Evolutionary conservation across 2,888 invertebrate species (phyloP).

Genomic region (Cephus spinipes): DNA sequence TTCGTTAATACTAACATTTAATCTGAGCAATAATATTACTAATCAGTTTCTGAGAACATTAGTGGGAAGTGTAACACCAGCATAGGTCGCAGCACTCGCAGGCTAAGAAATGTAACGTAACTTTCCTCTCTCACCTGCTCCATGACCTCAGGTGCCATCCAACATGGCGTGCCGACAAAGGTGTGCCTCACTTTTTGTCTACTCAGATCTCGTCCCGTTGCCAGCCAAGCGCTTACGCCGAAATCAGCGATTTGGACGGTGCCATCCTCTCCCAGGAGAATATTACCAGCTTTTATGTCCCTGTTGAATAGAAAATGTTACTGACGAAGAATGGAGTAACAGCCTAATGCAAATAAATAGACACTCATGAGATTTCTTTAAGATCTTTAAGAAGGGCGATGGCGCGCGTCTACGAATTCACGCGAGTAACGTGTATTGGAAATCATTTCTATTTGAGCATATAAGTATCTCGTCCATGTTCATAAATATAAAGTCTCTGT

Average conservation of each 20-base stretch:
- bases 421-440: not conserved
- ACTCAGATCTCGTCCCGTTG: conserved; percentile 92
- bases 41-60: not conserved
- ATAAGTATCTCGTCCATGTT: not conserved
- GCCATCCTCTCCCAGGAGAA: conserved; percentile 95
- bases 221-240: conserved; percentile 97
- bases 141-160: conserved; percentile 99
- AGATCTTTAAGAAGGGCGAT: not conserved
- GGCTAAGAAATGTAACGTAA: conserved; percentile 65
- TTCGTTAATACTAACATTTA: not conserved
- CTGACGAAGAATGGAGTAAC: conserved; percentile 6
- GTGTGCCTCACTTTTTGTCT: conserved; percentile 96
- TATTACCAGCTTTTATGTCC: conserved; percentile 98
- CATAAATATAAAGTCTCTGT: not conserved
- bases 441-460: not conserved
- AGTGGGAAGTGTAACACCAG: not conserved
- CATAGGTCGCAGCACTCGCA: conserved; percentile 51
- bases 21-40: not conserved
- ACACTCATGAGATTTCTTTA: not conserved
- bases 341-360: not conserved
- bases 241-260: conserved; percentile 99
- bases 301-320: conserved; percentile 67
- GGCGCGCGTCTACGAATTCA: not conserved
- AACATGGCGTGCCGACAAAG: conserved; percentile 98
- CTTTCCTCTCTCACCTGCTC: conserved; percentile 80